These are phyloP conservation scores for Thalassophryne amazonica DNA, from an alignment of 2,797 vertebrate genomes.

Conservation along the genomic window DNA sequence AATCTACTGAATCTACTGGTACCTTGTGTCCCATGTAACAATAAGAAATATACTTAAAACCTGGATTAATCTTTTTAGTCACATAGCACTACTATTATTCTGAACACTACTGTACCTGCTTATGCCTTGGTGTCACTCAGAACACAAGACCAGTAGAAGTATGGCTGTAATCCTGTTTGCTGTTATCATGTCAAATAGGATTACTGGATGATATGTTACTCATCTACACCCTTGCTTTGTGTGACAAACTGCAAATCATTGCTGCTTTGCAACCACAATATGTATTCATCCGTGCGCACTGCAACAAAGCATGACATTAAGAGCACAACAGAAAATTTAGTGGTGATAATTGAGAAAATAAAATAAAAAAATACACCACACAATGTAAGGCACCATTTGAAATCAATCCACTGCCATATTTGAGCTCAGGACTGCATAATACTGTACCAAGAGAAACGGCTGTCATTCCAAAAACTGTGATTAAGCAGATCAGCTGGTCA, in stretches of 20 bases:
- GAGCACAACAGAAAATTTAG: constrained; percentile 33
- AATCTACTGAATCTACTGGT: too few species aligned
- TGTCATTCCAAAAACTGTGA: constrained; percentile 62
- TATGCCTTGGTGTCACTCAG: constrained; percentile 33
- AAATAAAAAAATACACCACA: constrained; percentile 35
- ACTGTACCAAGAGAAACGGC: constrained; percentile 36
- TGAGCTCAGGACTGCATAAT: constrained; percentile 22
- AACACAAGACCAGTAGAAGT: constrained; percentile 40
- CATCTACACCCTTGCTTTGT: constrained; percentile 41
- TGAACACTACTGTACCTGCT: too few species aligned
- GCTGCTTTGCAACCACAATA: constrained; percentile 24
- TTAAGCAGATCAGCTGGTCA: constrained; percentile 64
- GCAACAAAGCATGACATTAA: neutral
- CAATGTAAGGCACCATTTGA: constrained; percentile 22
- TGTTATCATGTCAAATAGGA: constrained; percentile 65
- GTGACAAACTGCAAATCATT: constrained; percentile 38
- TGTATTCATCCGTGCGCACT: constrained; percentile 14
- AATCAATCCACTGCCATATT: constrained; percentile 19
- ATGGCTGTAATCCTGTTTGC: constrained; percentile 66
- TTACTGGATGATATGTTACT: constrained; percentile 58
- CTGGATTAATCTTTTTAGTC: too few species aligned
- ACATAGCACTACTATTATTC: too few species aligned
- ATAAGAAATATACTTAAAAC: too few species aligned
- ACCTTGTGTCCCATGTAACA: too few species aligned
- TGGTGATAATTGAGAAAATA: constrained; percentile 34